Conservation (phyloP, 1,140 invertebrate genomes). For the Aradophagus sp. region DNA sequence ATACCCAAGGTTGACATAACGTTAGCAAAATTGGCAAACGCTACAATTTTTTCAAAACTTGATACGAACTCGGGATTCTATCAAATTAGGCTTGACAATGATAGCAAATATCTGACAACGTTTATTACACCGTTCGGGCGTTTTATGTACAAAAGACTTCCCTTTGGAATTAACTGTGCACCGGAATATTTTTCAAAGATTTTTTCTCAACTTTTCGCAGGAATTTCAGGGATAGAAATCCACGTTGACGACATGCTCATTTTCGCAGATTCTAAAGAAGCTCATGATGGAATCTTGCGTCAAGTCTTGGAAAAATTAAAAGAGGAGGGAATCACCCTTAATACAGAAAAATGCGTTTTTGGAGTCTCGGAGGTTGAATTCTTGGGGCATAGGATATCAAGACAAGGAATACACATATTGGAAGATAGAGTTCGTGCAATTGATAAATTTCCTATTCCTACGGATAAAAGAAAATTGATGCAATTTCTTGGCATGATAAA, state of each 20-base stretch:
- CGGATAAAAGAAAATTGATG: slow-evolving; percentile 64
- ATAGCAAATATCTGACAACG: slow-evolving; percentile 13
- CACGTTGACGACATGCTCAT: slow-evolving; percentile 63
- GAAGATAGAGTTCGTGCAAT: slow-evolving; percentile 60
- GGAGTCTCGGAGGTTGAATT: too few relatives aligned
- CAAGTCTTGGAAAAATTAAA: too few relatives aligned
- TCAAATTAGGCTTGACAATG: slow-evolving; percentile 18
- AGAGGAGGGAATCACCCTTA: too few relatives aligned
- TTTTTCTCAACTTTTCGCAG: slow-evolving; percentile 48
- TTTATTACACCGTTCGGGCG: slow-evolving; percentile 49
- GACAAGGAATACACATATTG: slow-evolving; percentile 56
- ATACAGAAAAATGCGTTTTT: too few relatives aligned
- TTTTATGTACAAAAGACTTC: slow-evolving; percentile 53
- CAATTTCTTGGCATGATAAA: slow-evolving; percentile 54
- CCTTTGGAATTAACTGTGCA: slow-evolving; percentile 55
- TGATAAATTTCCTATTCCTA: slow-evolving; percentile 56
- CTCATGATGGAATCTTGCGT: too few relatives aligned
- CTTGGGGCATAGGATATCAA: slow-evolving; percentile 59
- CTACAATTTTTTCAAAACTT: slow-evolving; percentile 24
- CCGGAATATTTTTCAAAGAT: slow-evolving; percentile 52
- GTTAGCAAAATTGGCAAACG: slow-evolving; percentile 15
- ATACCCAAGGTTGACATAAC: slow-evolving; percentile 21
- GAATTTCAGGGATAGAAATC: slow-evolving; percentile 49
- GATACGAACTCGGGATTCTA: slow-evolving; percentile 19
- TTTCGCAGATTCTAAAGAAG: too few relatives aligned